These are phyloP conservation scores for Drosophila prosaltans DNA, from an alignment of 1,140 invertebrate genomes.

Conservation along the genomic window DNA sequence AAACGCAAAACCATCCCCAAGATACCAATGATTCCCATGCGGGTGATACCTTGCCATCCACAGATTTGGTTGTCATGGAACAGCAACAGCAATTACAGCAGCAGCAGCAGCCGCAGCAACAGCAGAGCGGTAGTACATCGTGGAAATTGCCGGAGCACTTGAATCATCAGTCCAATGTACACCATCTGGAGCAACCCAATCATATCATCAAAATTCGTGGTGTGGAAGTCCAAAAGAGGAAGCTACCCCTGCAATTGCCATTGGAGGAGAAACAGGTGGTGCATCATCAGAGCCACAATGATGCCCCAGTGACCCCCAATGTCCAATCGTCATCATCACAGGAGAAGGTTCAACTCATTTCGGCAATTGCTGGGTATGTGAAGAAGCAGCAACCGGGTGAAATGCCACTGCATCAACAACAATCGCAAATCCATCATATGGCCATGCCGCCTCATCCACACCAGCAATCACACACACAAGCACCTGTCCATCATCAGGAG, in stretches of 20 bases:
- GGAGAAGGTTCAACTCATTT: constrained; percentile 37
- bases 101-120: not conserved
- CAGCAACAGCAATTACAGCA: not conserved
- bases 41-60: not conserved
- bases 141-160: constrained; percentile 2
- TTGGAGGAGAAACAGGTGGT: constrained; percentile 56
- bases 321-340: not conserved
- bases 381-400: constrained; percentile 24
- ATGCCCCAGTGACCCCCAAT: constrained; percentile 21
- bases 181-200: not conserved
- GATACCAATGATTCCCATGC: constrained; percentile 24
- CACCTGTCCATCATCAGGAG: constrained; percentile 1
- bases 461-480: not conserved
- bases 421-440: not conserved
- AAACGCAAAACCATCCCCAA: constrained; percentile 27
- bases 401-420: constrained; percentile 9
- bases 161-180: not conserved
- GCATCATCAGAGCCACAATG: constrained; percentile 21
- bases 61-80: not conserved
- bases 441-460: not conserved
- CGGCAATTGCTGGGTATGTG: constrained; percentile 16
- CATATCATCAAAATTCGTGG: constrained; percentile 3
- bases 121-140: not conserved
- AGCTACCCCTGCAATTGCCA: constrained; percentile 47
- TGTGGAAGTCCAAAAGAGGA: constrained; percentile 50